A percentile compares a stretch with the other conserved stretches of the same genome.
Conservation (phyloP, 1,140 invertebrate genomes). For the Goniozus legneri region DNA sequence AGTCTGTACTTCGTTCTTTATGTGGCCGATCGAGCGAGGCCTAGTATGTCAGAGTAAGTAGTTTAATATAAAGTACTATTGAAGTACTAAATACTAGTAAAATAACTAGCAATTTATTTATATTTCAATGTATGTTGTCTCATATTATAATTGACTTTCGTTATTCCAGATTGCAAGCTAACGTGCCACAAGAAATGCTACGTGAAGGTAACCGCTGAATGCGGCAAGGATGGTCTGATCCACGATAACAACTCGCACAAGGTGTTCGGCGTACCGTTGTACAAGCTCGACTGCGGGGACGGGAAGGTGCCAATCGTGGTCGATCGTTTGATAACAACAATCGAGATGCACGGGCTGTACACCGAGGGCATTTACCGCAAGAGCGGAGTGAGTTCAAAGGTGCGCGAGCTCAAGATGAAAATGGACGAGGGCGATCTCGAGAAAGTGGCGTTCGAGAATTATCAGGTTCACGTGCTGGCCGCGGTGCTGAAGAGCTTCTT, state of each 20-base stretch:
- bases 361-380: constrained; percentile 93
- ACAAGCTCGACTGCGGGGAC: constrained; percentile 70
- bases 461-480: constrained; percentile 85
- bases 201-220: constrained; percentile 62
- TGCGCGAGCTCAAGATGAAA: constrained; percentile 68
- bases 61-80: not conserved
- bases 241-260: constrained; percentile 56
- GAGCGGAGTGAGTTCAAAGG: constrained; percentile 80
- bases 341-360: constrained; percentile 89
- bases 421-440: constrained; percentile 73
- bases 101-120: too few relatives aligned
- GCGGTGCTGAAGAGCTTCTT: constrained; percentile 91
- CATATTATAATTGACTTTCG: not conserved
- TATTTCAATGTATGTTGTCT: not conserved
- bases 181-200: constrained; percentile 95
- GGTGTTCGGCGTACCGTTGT: constrained; percentile 76
- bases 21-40: constrained; percentile 91
- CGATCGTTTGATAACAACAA: constrained; percentile 81
- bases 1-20: constrained; percentile 89
- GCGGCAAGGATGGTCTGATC: constrained; percentile 57
- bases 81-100: not conserved
- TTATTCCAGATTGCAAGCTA: constrained; percentile 75
- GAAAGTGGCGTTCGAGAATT: constrained; percentile 66
- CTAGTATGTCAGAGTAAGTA: constrained; percentile 74
- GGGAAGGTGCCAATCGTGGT: constrained; percentile 81